Evolutionary conservation across 2,113 vertebrate species (phyloP).

Genomic region (Mus pahari): DNA sequence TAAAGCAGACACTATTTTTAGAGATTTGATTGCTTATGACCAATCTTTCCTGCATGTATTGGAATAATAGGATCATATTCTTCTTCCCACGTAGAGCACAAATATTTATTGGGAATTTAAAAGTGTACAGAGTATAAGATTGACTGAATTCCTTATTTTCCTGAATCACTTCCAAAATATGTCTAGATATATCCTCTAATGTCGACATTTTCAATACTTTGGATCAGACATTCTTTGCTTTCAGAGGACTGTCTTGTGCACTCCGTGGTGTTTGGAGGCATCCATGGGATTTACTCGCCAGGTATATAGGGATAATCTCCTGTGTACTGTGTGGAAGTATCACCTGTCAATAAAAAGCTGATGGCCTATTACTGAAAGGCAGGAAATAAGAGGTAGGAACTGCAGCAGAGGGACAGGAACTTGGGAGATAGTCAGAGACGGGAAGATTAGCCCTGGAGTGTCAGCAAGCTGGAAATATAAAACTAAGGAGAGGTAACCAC

Average conservation of each 20-base stretch:
- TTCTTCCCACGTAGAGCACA: not conserved
- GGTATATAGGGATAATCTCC: no score
- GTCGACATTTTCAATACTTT: not conserved
- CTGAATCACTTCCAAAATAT: not conserved
- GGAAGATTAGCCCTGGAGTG: no score
- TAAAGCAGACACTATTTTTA: not conserved
- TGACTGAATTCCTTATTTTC: not conserved
- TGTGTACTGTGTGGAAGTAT: no score
- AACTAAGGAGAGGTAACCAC: no score
- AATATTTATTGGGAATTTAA: not conserved
- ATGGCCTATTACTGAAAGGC: no score
- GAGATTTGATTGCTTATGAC: not conserved
- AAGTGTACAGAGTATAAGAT: not conserved
- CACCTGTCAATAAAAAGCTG: no score
- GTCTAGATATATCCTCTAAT: not conserved
- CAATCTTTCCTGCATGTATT: not conserved
- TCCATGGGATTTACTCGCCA: not conserved
- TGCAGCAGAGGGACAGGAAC: no score
- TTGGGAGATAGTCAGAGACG: no score
- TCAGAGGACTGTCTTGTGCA: not conserved
- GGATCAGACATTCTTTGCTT: not conserved
- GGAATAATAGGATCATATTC: slow-evolving; percentile 5
- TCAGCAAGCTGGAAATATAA: no score
- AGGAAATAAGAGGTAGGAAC: no score
- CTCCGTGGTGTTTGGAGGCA: not conserved